Base-by-base conservation (phyloP, 2,888 invertebrate genomes). In the Protodeltote pygarga region DNA sequence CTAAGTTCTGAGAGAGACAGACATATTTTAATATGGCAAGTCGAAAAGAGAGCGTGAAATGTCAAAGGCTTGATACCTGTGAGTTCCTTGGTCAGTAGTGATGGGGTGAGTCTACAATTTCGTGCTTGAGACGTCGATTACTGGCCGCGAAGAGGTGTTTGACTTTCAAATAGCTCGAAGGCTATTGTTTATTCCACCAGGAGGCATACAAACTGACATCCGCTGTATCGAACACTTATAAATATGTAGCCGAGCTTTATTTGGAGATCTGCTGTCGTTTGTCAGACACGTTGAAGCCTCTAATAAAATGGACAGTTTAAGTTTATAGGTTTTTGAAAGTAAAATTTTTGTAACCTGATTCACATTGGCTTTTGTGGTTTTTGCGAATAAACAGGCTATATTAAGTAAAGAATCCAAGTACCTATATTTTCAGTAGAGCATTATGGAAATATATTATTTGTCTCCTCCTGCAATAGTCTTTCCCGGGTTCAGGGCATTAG, bases 51-150 rank as follows among this genome's bases (percentile, higher is more conserved):
- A 80, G 41, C 47, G 49, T 35, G 37, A 50, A 65, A 67, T 71
- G 75, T 74, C 71, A 77, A 69, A 64, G 68, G 63, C 71, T 71
- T 64, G 68, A 65, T 74, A 72, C 63, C 71, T 65, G 73, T 73
- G 71, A 72, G 71, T 73, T 75, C 75, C 72, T 71, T 71, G 70
- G 70, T 52, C 54, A 77, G 77, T 73, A 75, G 71, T 76, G 71
- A 78, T 80, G 81, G 79, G 61, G 77, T 50, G 38, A 38, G 48
- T 74, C 67, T 71, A 77, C 73, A 70, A 78, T 80, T 77, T 76
- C 68, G 81, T 79, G 80, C 78, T 85, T 82, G 81, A 84, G 82
- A 85, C 77, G 82, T 85, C 83, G 83, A 86, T 86, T 86, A 83
- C 82, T 77, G 70, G 68, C 71, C 68, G 66, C 69, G 35, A 68